These are phyloP conservation scores for Amorpha juglandis DNA, from an alignment of 2,888 invertebrate genomes.

Conservation along the genomic window DNA sequence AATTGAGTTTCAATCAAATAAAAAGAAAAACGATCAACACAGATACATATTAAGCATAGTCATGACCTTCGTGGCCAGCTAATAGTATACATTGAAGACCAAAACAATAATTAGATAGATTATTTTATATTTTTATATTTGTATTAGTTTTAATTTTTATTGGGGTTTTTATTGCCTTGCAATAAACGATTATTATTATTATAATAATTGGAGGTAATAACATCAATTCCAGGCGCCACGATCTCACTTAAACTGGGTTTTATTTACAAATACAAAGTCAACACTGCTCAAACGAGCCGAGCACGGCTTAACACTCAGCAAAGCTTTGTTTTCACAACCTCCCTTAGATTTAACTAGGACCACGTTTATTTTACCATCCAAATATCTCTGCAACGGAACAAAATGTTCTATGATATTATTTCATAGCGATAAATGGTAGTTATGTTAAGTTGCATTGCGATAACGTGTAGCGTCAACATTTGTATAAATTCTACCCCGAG, in stretches of 20 bases:
- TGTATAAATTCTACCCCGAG: constrained; percentile 52
- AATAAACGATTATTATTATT: too few relatives aligned
- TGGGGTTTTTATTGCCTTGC: too few relatives aligned
- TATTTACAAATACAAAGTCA: constrained; percentile 35
- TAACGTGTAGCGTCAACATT: constrained; percentile 71
- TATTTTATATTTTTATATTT: too few relatives aligned
- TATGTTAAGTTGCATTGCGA: constrained; percentile 51
- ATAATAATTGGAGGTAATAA: background rate
- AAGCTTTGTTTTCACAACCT: constrained; percentile 58
- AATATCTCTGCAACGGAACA: background rate
- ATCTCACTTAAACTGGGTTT: constrained; percentile 27
- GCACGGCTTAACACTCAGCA: constrained; percentile 35
- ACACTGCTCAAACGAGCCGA: constrained; percentile 34
- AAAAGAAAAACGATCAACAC: too few relatives aligned
- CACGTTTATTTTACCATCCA: constrained; percentile 22
- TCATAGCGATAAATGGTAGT: constrained; percentile 30
- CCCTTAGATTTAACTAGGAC: constrained; percentile 38
- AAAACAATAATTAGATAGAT: too few relatives aligned
- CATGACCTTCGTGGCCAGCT: background rate
- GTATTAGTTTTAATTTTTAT: too few relatives aligned
- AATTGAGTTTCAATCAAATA: too few relatives aligned
- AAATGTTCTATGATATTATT: constrained; percentile 29
- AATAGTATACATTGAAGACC: too few relatives aligned
- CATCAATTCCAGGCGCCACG: background rate
- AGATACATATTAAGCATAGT: background rate